These are phyloP conservation scores for Psephotus haematonotus DNA, from an alignment of 2,113 vertebrate species.

Conservation along the genomic window DNA sequence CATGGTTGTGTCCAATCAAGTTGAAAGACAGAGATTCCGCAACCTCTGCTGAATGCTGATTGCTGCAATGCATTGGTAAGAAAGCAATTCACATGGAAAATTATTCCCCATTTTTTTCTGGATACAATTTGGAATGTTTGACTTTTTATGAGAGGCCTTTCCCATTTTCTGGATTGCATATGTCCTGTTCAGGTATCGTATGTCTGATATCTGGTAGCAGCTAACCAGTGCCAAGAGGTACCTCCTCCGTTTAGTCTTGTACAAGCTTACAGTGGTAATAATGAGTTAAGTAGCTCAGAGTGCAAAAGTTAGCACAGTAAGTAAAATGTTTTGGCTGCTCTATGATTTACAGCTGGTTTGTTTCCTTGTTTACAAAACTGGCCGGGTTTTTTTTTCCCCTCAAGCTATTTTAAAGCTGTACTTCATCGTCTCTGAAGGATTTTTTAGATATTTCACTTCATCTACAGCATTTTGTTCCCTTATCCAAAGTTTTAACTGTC, in stretches of 20 bases:
- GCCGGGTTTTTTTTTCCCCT: fast-evolving
- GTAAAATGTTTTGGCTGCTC: not conserved
- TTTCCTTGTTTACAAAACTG: not conserved
- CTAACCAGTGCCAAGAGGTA: not conserved
- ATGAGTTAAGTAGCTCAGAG: not conserved
- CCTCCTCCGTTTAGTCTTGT: not conserved
- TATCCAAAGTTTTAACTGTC: not conserved
- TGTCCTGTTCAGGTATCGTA: not conserved
- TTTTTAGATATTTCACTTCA: not conserved
- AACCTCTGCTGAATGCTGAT: not conserved
- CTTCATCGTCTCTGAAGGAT: not conserved
- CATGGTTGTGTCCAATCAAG: fast-evolving
- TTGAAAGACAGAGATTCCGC: not conserved
- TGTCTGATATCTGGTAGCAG: not conserved
- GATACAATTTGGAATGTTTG: not conserved
- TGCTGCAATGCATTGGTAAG: not conserved
- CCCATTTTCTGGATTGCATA: not conserved
- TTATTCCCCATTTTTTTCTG: not conserved
- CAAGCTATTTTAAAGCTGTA: not conserved
- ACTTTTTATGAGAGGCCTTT: not conserved
- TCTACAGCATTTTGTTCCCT: not conserved
- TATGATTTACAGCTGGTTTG: not conserved
- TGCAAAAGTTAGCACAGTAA: not conserved
- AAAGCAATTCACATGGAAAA: not conserved
- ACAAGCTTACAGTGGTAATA: not conserved